phyloP scores from a whole-genome alignment of 2,797 vertebrate species.

The Notoglanidium macrostoma region DNA sequence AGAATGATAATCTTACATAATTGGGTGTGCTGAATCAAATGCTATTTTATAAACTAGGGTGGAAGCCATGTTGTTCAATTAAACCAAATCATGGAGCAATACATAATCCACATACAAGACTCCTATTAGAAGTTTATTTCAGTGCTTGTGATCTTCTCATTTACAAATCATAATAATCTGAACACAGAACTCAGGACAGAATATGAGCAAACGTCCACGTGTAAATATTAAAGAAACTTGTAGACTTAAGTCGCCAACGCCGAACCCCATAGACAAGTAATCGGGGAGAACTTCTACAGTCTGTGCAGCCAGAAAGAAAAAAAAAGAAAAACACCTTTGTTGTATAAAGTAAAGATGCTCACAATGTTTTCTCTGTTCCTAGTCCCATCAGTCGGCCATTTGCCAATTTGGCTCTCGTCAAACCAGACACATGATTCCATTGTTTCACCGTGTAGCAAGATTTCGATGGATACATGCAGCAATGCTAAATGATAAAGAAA shows the following conservation, averaged over 20 bases:
- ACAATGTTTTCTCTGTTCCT: constrained; percentile 26
- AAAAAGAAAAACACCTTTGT: background rate
- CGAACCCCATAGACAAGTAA: background rate
- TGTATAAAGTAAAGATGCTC: background rate
- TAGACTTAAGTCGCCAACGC: background rate
- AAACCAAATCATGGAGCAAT: background rate
- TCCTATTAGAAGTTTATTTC: background rate
- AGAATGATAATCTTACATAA: background rate
- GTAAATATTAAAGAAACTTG: background rate
- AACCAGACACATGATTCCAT: constrained; percentile 10
- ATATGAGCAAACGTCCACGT: background rate
- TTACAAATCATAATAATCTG: background rate
- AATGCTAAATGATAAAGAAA: constrained; percentile 7
- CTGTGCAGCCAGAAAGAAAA: background rate
- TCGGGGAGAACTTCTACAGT: background rate
- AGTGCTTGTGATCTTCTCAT: background rate
- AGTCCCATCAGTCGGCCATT: background rate
- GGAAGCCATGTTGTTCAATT: background rate
- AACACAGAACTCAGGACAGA: background rate
- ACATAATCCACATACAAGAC: background rate
- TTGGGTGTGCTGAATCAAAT: background rate
- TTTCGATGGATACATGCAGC: background rate
- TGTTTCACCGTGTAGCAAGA: constrained; percentile 5
- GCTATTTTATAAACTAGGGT: background rate
- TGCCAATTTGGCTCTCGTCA: constrained; percentile 13